Base-by-base conservation (phyloP, 2,888 invertebrate genomes). In the Ectobius pallidus region DNA sequence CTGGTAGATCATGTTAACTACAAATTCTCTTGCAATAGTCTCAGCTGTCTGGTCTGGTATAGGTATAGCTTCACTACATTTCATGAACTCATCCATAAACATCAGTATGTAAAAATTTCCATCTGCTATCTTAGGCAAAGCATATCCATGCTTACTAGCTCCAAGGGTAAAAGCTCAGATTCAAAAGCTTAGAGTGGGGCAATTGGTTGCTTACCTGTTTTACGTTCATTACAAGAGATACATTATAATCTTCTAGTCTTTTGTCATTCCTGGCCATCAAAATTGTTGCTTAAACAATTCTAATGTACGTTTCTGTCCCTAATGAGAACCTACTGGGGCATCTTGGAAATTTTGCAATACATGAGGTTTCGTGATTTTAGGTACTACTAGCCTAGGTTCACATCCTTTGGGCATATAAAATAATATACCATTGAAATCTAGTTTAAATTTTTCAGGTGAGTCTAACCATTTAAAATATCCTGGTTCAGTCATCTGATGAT, bases 1-100 rank as follows among this genome's bases (percentile, higher is more conserved):
- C n/a, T n/a, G n/a, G n/a, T n/a, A n/a, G n/a, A 46, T 16, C 7
- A 46, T 16, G 3, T 46, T 6, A 6, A n/a, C 2, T 6, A 55
- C 69, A 22, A 58, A 69, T 6, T 9, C 69, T 9, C 30, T 7
- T 7, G 78, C 78, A 2, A 79, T 70, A 0, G 79, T 78, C 7
- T 72, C 62, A 1, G n/a, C n/a, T n/a, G n/a, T n/a, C n/a, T n/a
- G n/a, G n/a, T n/a, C n/a, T n/a, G n/a, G n/a, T n/a, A n/a, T 79
- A 72, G 32, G 44, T 75, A 0, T 72, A 58, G 39, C 80, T 75
- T 76, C 74, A 0, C 73, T 71, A 46, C 63, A 79, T 11, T 72
- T 74, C 1, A 76, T 75, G 0, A 76, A 69, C 27, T 69, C 55
- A 62, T 78, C 74, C 2, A 67, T 67, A 16, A 77, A 61, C 0